These are phyloP conservation scores for Thereva nobilitata DNA, from an alignment of 2,888 invertebrate genomes.

Conservation along the genomic window DNA sequence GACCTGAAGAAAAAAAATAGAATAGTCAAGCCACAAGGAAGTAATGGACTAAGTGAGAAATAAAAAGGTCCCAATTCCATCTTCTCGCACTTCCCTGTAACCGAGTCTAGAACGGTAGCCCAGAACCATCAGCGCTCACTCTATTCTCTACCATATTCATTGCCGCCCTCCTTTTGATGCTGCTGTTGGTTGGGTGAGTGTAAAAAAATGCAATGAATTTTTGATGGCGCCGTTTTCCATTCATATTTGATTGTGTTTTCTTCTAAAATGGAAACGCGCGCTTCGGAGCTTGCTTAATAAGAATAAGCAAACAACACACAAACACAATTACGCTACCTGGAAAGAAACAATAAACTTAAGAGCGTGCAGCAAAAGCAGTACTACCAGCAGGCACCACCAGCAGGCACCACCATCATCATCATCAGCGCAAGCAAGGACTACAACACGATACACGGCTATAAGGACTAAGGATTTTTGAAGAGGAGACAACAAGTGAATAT, in stretches of 20 bases:
- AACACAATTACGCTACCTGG: constrained; percentile 34
- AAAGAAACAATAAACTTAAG: constrained; percentile 31
- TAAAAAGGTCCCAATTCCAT: background rate
- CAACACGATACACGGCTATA: no score
- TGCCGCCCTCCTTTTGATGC: background rate
- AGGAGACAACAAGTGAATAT: constrained; percentile 30
- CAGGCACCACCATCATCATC: no score
- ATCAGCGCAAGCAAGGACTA: no score
- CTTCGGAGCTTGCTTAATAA: constrained; percentile 15
- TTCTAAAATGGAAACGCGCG: constrained; percentile 23
- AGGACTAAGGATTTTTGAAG: background rate
- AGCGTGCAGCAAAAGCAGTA: background rate
- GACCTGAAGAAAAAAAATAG: background rate
- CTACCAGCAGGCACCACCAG: no score
- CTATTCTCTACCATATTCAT: constrained; percentile 9
- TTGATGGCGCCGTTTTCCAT: constrained; percentile 33
- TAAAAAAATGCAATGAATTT: constrained; percentile 22
- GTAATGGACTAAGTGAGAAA: constrained; percentile 19
- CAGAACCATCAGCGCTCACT: background rate
- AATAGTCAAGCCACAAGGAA: background rate
- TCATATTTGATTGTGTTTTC: constrained; percentile 36
- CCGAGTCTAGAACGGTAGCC: background rate
- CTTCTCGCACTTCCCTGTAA: background rate
- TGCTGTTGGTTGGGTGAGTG: background rate
- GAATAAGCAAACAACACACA: constrained; percentile 28